phyloP scores from a whole-genome alignment of 2,113 vertebrate genomes.

The Clarias macrocephalus region DNA sequence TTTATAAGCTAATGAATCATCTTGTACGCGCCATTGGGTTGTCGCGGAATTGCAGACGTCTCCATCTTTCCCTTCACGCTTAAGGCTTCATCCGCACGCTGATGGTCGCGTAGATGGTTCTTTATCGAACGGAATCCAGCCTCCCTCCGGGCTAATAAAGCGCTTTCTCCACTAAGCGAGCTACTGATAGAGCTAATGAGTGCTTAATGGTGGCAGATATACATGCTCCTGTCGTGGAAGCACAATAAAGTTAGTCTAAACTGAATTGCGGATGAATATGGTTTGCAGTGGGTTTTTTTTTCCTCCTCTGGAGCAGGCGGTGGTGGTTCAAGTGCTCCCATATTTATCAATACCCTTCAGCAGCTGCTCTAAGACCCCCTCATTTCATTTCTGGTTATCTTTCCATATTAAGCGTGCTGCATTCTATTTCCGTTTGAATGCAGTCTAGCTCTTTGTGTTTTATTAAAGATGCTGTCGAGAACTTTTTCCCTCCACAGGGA shows the following conservation, averaged over 20 bases:
- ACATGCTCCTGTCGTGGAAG: conserved; percentile 14
- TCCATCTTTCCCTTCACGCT: neutral
- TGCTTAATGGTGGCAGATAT: conserved; percentile 28
- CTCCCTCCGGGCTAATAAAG: conserved; percentile 38
- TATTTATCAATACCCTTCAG: neutral
- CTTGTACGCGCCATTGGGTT: neutral
- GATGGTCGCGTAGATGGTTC: neutral
- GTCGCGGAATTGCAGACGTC: neutral
- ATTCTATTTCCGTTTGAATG: neutral
- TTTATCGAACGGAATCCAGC: conserved; percentile 41
- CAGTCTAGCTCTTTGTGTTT: neutral
- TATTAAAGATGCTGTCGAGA: neutral
- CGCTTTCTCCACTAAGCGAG: conserved; percentile 39
- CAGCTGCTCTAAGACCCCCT: neutral
- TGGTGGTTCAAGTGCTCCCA: neutral
- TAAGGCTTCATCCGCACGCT: neutral
- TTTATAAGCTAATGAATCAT: conserved; percentile 4
- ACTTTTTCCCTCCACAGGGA: neutral
- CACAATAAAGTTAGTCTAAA: neutral
- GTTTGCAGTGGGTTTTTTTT: neutral
- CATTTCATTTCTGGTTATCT: neutral
- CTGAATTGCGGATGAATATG: neutral
- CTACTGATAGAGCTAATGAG: conserved; percentile 45
- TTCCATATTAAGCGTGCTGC: neutral
- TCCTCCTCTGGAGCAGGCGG: neutral